These are phyloP conservation scores for Todiramphus chloris DNA, from an alignment of 2,113 vertebrate genomes.

Conservation along the genomic window DNA sequence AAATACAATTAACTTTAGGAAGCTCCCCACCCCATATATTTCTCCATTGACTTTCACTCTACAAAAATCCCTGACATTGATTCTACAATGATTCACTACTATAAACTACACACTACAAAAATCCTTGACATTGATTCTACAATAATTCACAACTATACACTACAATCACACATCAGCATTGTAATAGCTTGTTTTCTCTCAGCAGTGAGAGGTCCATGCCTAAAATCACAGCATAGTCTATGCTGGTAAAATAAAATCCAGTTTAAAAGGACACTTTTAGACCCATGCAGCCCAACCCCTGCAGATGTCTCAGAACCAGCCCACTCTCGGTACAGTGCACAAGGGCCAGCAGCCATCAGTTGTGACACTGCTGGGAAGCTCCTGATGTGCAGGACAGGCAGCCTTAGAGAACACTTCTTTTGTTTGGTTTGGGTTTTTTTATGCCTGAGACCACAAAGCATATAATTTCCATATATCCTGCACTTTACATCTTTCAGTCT, in stretches of 20 bases:
- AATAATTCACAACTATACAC: neutral
- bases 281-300: neutral
- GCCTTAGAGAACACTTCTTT: neutral
- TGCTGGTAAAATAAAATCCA: neutral
- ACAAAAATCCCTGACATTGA: neutral
- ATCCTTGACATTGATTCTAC: neutral
- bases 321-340: fast-evolving
- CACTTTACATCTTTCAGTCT: neutral
- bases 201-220: neutral
- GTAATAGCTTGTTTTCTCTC: neutral
- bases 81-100: neutral
- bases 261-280: neutral
- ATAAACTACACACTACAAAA: neutral
- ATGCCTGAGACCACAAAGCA: neutral
- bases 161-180: neutral
- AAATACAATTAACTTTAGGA: neutral
- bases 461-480: neutral
- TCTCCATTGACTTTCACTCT: neutral
- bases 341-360: neutral
- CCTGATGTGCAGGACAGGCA: fast-evolving
- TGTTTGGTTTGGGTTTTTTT: neutral
- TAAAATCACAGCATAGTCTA: neutral
- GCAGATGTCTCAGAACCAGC: neutral
- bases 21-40: neutral
- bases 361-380: neutral